Percentiles rank a stretch among this genome's conserved stretches.
phyloP scores from a whole-genome alignment of 1,140 invertebrate genomes.

The Drosophila subobscura region DNA sequence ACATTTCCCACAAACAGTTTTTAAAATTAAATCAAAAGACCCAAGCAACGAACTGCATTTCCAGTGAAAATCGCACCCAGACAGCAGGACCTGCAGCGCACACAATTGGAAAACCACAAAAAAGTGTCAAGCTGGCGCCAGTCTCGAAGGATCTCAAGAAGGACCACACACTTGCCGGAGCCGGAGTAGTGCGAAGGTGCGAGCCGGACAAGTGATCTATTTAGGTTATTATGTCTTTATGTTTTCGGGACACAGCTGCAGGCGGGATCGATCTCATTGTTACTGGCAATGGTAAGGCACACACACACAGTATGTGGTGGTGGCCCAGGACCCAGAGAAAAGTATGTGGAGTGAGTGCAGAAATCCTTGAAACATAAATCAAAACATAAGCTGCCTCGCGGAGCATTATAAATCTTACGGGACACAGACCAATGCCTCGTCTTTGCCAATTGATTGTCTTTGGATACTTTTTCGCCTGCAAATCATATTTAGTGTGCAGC shows the following conservation, averaged over 20 bases:
- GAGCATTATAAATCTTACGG: constrained; percentile 52
- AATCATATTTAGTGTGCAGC: constrained; percentile 69
- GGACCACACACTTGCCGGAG: constrained; percentile 59
- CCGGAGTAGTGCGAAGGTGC: constrained; percentile 50
- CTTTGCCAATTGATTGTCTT: constrained; percentile 14
- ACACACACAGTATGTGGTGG: constrained; percentile 67
- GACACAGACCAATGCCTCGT: background rate
- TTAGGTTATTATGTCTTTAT: constrained; percentile 81
- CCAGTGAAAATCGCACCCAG: constrained; percentile 23
- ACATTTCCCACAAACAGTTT: constrained; percentile 13
- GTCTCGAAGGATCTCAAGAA: constrained; percentile 10
- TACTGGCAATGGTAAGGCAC: constrained; percentile 47
- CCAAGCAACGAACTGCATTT: constrained; percentile 18
- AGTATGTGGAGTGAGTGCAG: background rate
- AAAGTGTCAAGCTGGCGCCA: constrained; percentile 71
- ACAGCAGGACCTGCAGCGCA: constrained; percentile 13
- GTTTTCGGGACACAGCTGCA: constrained; percentile 68
- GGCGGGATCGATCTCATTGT: constrained; percentile 46
- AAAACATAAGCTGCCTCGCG: constrained; percentile 47
- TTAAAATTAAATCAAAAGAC: constrained; percentile 23
- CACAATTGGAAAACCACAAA: constrained; percentile 48
- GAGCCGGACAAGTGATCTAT: constrained; percentile 77
- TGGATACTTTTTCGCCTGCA: constrained; percentile 40
- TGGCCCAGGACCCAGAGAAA: constrained; percentile 31
- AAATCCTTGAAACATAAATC: constrained; percentile 63